These are phyloP conservation scores for Cyprinodon tularosa DNA, from an alignment of 2,113 vertebrate genomes.

Conservation along the genomic window DNA sequence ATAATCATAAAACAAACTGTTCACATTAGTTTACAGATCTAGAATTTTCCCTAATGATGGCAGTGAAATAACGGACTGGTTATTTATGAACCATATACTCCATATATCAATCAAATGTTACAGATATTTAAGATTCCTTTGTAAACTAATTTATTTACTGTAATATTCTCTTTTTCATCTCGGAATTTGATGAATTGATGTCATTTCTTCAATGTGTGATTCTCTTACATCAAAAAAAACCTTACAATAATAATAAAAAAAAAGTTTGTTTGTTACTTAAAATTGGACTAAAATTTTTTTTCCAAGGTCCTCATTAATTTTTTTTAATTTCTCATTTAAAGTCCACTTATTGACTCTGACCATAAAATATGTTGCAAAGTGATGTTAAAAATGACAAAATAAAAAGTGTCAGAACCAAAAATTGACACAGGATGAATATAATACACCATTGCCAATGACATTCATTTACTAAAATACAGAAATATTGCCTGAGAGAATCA, in stretches of 20 bases:
- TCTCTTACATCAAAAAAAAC: no score
- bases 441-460: not conserved
- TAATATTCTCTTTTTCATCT: not conserved
- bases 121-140: not conserved
- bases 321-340: not conserved
- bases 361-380: no score
- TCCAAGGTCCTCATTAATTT: not conserved
- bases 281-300: not conserved
- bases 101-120: not conserved
- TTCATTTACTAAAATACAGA: no score
- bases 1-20: not conserved
- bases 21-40: not conserved
- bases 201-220: no score
- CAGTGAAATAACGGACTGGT: not conserved
- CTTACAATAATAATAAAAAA: no score
- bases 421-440: not conserved
- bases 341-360: no score
- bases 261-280: not conserved
- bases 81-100: not conserved
- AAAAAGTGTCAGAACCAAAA: not conserved
- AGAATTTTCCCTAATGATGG: no score
- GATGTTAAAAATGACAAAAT: not conserved
- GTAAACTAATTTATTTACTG: not conserved
- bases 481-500: not conserved
- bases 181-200: no score